Evolutionary conservation across 2,888 invertebrate species (phyloP), one percentile per base, ranked within the genome.

Genomic region (Orthosia gracilis): DNA sequence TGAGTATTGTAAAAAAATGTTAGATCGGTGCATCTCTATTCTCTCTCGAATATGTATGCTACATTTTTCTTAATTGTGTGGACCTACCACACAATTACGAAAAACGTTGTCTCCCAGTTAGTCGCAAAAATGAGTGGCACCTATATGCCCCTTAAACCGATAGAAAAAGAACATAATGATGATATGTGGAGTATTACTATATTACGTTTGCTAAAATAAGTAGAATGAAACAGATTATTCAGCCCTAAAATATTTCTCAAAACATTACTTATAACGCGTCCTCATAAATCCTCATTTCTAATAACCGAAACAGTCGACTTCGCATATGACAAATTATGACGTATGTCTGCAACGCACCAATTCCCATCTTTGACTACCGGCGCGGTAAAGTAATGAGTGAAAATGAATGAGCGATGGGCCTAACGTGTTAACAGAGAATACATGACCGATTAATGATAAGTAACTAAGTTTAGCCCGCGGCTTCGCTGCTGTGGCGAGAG

Each of bases 291-390:
- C 23, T 54, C 21, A n/a, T 57, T 50, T 18, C 18, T 59, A 55
- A 57, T 61, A 13, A 62, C 11, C 17, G 15, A 49, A 57, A 40
- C 31, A 70, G 66, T 50, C 63, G 17, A 31, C 23, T 68, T 64
- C 21, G 13, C 49, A 52, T 78, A 81, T 78, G 73, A 67, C 73
- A 54, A 50, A 81, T 83, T 74, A 12, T 81, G 80, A 81, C 54
- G 49, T 74, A 78, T 74, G 69, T 18, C 57, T 70, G 67, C 23
- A 66, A 73, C 76, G 54, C 69, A 50, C 47, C 15, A 47, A 58
- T 58, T 57, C 64, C 12, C 21, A 64, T 23, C 45, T 73, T 66
- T 84, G 72, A 68, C 67, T 64, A 68, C 47, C 63, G 50, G 49
- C 31, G 69, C n/a, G 65, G 49, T 55, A 58, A 73, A 62, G 57